phyloP scores from a whole-genome alignment of 2,888 invertebrate species.

The Drosophila prolongata region DNA sequence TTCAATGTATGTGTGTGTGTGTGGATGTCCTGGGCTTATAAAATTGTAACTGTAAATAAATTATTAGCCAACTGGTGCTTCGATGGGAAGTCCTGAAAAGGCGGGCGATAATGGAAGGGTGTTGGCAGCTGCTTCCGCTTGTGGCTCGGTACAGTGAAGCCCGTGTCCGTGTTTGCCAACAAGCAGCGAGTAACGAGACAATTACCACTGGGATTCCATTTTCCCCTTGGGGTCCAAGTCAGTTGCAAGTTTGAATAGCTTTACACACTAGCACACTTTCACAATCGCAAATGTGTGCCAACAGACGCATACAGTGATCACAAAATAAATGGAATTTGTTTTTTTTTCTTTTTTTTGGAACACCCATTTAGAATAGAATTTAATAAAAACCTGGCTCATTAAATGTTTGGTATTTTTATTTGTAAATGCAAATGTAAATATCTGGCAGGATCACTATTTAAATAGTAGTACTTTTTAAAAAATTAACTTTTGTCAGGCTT shows the following conservation, averaged over 20 bases:
- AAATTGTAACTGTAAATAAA: conserved; percentile 76
- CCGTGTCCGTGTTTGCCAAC: conserved; percentile 63
- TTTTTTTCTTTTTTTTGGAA: too few relatives aligned
- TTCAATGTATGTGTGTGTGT: conserved; percentile 13
- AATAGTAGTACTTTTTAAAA: too few relatives aligned
- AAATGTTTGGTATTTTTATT: too few relatives aligned
- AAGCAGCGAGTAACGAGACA: conserved; percentile 78
- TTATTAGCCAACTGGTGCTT: conserved; percentile 59
- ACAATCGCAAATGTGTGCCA: conserved; percentile 68
- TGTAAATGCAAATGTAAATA: too few relatives aligned
- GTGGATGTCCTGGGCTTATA: conserved; percentile 53
- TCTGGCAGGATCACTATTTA: too few relatives aligned
- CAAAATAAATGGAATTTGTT: background rate
- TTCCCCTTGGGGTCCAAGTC: conserved; percentile 25
- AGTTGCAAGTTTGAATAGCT: conserved; percentile 69
- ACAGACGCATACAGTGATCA: conserved; percentile 32
- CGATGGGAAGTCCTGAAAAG: conserved; percentile 2
- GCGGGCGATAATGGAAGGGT: conserved; percentile 22
- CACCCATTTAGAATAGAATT: too few relatives aligned
- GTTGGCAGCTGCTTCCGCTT: conserved; percentile 53
- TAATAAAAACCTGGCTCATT: too few relatives aligned
- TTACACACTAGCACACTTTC: conserved; percentile 45
- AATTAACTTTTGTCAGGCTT: too few relatives aligned
- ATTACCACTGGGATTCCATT: conserved; percentile 69
- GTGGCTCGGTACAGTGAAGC: conserved; percentile 33